Evolutionary conservation across 2,888 invertebrate species (phyloP), one percentile per base, ranked within the genome.

Genomic region (Trissolcus japonicus): DNA sequence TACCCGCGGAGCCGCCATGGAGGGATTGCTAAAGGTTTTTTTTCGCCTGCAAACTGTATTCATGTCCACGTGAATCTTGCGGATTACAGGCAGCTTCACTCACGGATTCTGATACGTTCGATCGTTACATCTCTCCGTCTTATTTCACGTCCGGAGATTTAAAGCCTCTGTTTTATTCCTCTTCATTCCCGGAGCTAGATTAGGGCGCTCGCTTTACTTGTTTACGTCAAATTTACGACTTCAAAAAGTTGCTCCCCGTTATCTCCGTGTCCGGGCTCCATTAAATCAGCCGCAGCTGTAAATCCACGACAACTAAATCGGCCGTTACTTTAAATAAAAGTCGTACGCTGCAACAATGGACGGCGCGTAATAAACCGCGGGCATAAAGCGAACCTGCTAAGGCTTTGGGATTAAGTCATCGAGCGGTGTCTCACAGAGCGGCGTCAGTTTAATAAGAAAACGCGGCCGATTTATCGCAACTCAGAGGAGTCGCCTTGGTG

Each of bases 381-480:
- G 43, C 51, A 60, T 76, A 76, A 76, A 73, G 41, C 48, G 60
- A 41, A 53, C 69, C 56, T 61, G 72, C 61, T 63, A 67, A 62
- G 67, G 48, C 53, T 48, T 61, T 48, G 67, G 56, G 71, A 79
- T 76, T 79, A 76, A 79, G 69, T 79, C 76, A 73, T 76, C 74
- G 51, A 41, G 43, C 51, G 68, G 43, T 62, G 65, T 65, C 63
- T 55, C 67, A 76, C 65, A 61, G 63, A 50, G 65, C 40, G 35
- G 21, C 16, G 54, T 56, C 17, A 50, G 82, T 81, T 85, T 84
- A 84, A 84, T 85, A 83, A 85, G 82, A 82, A 77, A 79, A 82
- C 83, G 82, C 83, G 85, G 82, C 80, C 83, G 84, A 87, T 87
- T 86, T 85, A 86, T 87, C 83, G 83, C 69, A 57, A 76, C 76